Evolutionary conservation across 2,888 invertebrate species (phyloP).

Genomic region (Tineola bisselliella): DNA sequence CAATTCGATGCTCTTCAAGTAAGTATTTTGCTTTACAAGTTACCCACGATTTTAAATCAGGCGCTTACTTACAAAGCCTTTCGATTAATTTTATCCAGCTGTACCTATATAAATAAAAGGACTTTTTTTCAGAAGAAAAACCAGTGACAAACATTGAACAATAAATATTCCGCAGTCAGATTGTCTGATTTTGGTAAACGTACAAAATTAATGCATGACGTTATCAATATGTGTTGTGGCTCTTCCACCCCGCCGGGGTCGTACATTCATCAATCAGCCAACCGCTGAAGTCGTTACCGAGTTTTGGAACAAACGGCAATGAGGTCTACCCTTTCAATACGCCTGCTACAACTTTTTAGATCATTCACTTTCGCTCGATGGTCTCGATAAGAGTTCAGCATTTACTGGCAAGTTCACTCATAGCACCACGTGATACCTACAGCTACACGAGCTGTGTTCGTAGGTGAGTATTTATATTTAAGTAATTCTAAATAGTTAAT

Average conservation of each 20-base stretch:
- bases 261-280: slow-evolving; percentile 57
- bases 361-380: slow-evolving; percentile 55
- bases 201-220: slow-evolving; percentile 40
- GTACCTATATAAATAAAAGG: not conserved
- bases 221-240: slow-evolving; percentile 36
- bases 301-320: slow-evolving; percentile 45
- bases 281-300: slow-evolving; percentile 58
- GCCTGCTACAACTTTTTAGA: slow-evolving; percentile 56
- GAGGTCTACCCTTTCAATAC: slow-evolving; percentile 32
- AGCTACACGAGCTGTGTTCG: too few species aligned
- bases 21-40: slow-evolving; percentile 11
- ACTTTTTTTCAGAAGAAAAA: not conserved
- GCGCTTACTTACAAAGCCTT: not conserved
- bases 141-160: not conserved
- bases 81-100: not conserved
- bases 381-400: not conserved
- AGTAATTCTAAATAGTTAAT: too few species aligned
- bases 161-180: slow-evolving; percentile 11
- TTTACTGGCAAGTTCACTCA: not conserved
- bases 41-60: not conserved
- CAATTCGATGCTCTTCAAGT: slow-evolving; percentile 15
- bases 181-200: slow-evolving; percentile 12
- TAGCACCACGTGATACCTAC: not conserved
- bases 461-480: too few species aligned
- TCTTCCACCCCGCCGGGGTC: slow-evolving; percentile 17